Evolutionary conservation across 2,113 vertebrate genomes (phyloP).

Genomic region (Datnioides undecimradiatus): DNA sequence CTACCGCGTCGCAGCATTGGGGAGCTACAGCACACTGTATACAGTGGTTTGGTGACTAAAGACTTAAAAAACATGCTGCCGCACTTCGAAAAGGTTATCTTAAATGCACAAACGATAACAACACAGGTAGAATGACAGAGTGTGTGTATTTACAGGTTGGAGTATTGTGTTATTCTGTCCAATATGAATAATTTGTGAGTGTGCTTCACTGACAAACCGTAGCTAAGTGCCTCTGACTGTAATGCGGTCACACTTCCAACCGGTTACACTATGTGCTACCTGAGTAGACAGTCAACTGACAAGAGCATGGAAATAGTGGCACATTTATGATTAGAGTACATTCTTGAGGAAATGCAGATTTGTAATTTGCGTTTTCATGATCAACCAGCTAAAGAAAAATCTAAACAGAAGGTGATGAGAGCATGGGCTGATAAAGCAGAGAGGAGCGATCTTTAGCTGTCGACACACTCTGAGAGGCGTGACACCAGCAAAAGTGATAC

Average conservation of each 20-base stretch:
- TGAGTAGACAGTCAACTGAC: slow-evolving; percentile 4
- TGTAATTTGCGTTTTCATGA: background rate
- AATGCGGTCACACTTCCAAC: background rate
- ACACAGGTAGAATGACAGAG: background rate
- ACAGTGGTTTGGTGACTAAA: background rate
- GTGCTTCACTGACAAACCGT: slow-evolving; percentile 18
- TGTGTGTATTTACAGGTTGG: background rate
- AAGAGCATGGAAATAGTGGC: background rate
- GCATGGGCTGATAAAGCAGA: background rate
- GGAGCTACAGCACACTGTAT: too few relatives aligned
- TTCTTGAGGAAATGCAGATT: background rate
- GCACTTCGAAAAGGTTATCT: background rate
- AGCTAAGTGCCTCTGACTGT: slow-evolving; percentile 24
- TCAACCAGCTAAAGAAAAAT: background rate
- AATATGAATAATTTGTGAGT: slow-evolving; percentile 36
- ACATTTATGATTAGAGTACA: background rate
- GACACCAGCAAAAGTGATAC: background rate
- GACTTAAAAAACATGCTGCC: background rate
- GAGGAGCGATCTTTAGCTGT: background rate
- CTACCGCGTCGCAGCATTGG: background rate
- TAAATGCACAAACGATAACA: background rate
- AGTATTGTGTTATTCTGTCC: slow-evolving; percentile 4
- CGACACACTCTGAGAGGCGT: background rate
- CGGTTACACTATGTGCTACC: background rate
- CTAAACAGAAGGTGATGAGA: background rate